phyloP scores from a whole-genome alignment of 2,113 vertebrate species.

The cattle (Bos taurus) region ARS-UCD2.0 NC_037357.1:857501-858000 shows the following conservation, averaged over 20 bases:
- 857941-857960: neutral
- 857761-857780: neutral
- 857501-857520: neutral
- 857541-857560: neutral
- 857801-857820: neutral
- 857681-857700: neutral
- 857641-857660: neutral
- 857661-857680: neutral
- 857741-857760: neutral
- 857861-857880: neutral
- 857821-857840: neutral
- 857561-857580: neutral
- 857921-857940: neutral
- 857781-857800: neutral
- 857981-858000: neutral
- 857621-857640: neutral
- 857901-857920: neutral
- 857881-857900: neutral
- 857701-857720: neutral
- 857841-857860: neutral
- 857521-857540: constrained; percentile 2
- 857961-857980: neutral
- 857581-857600: neutral
- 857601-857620: neutral
- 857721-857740: neutral